Percentiles rank a stretch among this genome's conserved stretches.
These are phyloP conservation scores for Thereva nobilitata DNA, from an alignment of 2,888 invertebrate genomes.

Conservation along the genomic window DNA sequence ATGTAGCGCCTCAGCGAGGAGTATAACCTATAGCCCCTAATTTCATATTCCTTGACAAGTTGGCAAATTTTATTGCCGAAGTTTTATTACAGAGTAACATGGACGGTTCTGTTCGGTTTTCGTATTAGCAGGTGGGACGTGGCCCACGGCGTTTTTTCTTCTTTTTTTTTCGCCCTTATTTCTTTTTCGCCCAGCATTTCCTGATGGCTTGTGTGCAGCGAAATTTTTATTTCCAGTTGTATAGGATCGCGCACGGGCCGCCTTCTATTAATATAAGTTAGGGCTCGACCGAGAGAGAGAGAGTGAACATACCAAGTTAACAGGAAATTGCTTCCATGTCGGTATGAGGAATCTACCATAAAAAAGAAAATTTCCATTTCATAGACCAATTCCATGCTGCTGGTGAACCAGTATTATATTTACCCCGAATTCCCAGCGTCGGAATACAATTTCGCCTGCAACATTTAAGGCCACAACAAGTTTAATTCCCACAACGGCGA, in stretches of 20 bases:
- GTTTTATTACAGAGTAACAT: conserved; percentile 30
- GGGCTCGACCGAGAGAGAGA: too few relatives aligned
- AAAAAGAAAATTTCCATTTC: too few relatives aligned
- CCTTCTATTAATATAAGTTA: too few relatives aligned
- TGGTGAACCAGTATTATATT: too few relatives aligned
- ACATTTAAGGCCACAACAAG: too few relatives aligned
- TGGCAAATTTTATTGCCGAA: conserved; percentile 31
- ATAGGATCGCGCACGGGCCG: too few relatives aligned
- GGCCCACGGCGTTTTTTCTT: background rate
- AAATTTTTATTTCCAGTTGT: too few relatives aligned
- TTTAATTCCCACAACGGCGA: too few relatives aligned
- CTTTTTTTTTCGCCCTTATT: background rate
- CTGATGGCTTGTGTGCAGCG: background rate
- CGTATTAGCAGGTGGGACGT: conserved; percentile 11
- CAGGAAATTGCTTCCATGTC: conserved; percentile 23
- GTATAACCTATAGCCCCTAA: conserved; percentile 20
- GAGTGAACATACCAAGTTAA: too few relatives aligned
- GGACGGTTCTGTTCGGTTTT: conserved; percentile 23
- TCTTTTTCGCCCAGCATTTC: background rate
- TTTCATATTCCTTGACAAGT: conserved; percentile 31
- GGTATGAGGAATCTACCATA: background rate
- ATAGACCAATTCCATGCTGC: too few relatives aligned
- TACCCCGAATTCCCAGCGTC: too few relatives aligned
- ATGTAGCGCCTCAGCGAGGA: conserved; percentile 4
- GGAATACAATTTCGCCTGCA: too few relatives aligned